Percentiles rank a stretch among this genome's conserved stretches.
Conservation (phyloP, 1,140 invertebrate genomes). For the Drosophila sp. region DNA sequence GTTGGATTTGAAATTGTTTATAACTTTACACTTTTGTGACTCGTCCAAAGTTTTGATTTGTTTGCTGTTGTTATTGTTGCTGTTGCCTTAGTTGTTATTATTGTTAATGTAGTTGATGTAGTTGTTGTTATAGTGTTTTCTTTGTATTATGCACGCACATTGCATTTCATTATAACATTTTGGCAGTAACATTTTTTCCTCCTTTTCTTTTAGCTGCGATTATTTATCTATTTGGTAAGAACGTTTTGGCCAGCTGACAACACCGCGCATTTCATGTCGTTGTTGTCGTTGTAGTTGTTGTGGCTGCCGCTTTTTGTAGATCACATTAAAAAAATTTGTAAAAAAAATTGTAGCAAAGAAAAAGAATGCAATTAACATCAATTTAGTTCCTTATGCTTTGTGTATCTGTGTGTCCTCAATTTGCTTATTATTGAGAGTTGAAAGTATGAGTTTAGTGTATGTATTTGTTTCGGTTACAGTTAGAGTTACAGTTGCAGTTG, state of each 20-base stretch:
- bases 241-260: slow-evolving; percentile 61
- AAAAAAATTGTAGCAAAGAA: slow-evolving; percentile 54
- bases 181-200: slow-evolving; percentile 41
- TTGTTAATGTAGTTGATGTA: slow-evolving; percentile 33
- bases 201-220: slow-evolving; percentile 7
- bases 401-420: slow-evolving; percentile 19
- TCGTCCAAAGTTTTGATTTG: slow-evolving; percentile 8
- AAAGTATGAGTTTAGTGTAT: slow-evolving; percentile 43
- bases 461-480: slow-evolving; percentile 28
- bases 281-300: slow-evolving; percentile 32
- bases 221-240: not conserved
- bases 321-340: slow-evolving; percentile 70
- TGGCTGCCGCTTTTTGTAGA: slow-evolving; percentile 21
- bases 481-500: no score
- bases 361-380: slow-evolving; percentile 43
- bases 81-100: slow-evolving; percentile 17
- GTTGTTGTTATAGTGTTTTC: slow-evolving; percentile 34
- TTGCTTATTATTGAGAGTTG: slow-evolving; percentile 39
- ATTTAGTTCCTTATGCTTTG: no score
- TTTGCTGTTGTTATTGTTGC: not conserved
- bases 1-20: not conserved
- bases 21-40: not conserved
- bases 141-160: slow-evolving; percentile 58
- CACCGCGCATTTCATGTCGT: slow-evolving; percentile 68
- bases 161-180: slow-evolving; percentile 48